A percentile compares a stretch with the other conserved stretches of the same genome.
These are phyloP conservation scores for Phylloscopus trochiloides DNA, from an alignment of 2,113 vertebrate species.

Conservation along the genomic window DNA sequence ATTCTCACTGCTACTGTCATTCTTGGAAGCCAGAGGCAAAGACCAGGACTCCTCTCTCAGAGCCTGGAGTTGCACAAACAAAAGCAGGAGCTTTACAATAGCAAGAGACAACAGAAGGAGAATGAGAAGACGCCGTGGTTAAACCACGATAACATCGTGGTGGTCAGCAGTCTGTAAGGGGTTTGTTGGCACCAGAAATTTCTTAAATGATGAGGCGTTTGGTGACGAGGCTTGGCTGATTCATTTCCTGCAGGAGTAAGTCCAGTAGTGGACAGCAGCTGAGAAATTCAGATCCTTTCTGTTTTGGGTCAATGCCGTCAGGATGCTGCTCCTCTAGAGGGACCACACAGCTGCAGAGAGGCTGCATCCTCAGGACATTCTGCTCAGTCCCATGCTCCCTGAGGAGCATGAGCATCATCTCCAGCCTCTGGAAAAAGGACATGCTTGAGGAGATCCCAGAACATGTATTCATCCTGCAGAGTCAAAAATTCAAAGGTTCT, in stretches of 20 bases:
- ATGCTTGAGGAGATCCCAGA: background rate
- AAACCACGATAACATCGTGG: background rate
- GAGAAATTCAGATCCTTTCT: background rate
- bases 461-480: fast-evolving
- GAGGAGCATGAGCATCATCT: background rate
- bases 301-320: background rate
- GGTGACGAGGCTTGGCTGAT: background rate
- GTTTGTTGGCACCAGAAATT: background rate
- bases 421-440: background rate
- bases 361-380: background rate
- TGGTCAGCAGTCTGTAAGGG: background rate
- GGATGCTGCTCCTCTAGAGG: background rate
- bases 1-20: background rate
- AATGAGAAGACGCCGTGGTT: fast-evolving
- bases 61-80: background rate
- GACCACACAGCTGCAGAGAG: background rate
- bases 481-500: background rate
- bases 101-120: background rate
- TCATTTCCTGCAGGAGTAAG: background rate
- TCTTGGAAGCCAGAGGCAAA: background rate
- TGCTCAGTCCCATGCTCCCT: background rate
- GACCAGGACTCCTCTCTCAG: background rate
- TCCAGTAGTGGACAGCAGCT: background rate
- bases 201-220: background rate
- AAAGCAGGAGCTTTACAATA: background rate